Base-by-base conservation (phyloP, 2,797 vertebrate genomes). In the Enteromius paludinosus region DNA sequence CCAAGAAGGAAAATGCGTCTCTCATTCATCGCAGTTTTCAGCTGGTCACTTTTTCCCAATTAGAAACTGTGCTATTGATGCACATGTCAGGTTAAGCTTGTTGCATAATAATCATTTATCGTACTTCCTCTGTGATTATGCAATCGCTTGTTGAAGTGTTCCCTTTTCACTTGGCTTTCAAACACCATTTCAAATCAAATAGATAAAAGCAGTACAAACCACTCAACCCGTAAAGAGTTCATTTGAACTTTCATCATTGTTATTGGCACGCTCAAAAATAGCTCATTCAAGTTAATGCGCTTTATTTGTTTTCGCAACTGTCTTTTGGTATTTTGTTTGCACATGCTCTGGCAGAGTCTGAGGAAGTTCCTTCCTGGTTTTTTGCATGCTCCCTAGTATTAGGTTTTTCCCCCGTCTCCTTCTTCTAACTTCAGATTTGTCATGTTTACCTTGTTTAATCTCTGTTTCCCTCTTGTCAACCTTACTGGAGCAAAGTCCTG, bases 401-500 rank as follows among this genome's bases (percentile, higher is more conserved):
- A 17, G 5, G 9, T 77, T 54, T 70, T 41, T 41, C 11, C 25
- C 11, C 25, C 17, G 1, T 56, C 18, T 38, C 15, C 68, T 74
- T 38, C 18, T 41, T 49, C 38, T 38, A 65, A 23, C 25, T 41
- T 70, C 30, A 11, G 74, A 54, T 73, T 81, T 79, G 41, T 64
- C 71, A 52, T 78, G 56, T 78, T 25, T 78, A 47, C 17, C 78
- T 69, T 70, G 35, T 62, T 84, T 81, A 30, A 68, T 79, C 71
- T 86, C 38, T 74, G 62, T 70, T 77, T 62, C 35, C 18, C 14
- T 49, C 23, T 79, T 33, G 1, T 68, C 68, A 41, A 49, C 35
- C 54, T 85, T 28, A 84, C 47, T 86, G 86, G 83, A 68, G 43
- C 72, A 82, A 64, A 80, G 43, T 73, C 62, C 71, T 82, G 81